Evolutionary conservation across 1,140 invertebrate genomes (phyloP), one percentile per base, ranked within the genome.

Genomic region (Hermetia illucens): DNA sequence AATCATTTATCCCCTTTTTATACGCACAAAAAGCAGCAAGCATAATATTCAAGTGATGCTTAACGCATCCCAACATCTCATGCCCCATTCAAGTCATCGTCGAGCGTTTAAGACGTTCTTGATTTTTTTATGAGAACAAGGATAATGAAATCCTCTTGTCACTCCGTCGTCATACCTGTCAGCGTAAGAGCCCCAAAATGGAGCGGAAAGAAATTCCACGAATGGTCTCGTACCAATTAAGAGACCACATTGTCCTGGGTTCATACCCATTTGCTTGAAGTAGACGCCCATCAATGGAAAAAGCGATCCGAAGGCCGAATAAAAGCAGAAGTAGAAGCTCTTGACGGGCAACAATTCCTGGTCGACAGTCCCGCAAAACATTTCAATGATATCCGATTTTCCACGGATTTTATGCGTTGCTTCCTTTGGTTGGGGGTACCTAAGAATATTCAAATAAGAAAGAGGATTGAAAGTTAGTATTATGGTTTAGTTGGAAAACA

Each of bases 271-370:
- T 65, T 96, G 91, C 61, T 89, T 98, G 69, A 98, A 98, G 63
- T 97, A 98, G 16, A 98, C 88, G 16, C 90, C 94, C 80, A 98
- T 89, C 19, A 98, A 64, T 0, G 95, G 95, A 56, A 98, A 98
- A 0, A 99, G 70, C 0, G 91, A 96, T 5, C 95, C 95, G 52
- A 98, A 99, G 1, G 95, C 94, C 2, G 94, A 92, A 58, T 97
- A 99, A 65, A 98, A 98, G 71, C 97, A 98, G 63, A 98, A 97
- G 61, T 98, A 99, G 62, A 98, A 99, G 2, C 85, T 82, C 61
- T 95, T 95, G 35, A 92, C 88, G 4, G 89, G 82, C 36, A 95
- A 70, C 31, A 96, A 66, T 57, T 95, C 88, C 34, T 83, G 84
- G 57, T 92, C 86, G 3, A 89, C 76, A 17, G 78, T 63, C 5